Evolutionary conservation across 2,113 vertebrate species (phyloP), one percentile per base, ranked within the genome.

Genomic region (Cairina moschata): DNA sequence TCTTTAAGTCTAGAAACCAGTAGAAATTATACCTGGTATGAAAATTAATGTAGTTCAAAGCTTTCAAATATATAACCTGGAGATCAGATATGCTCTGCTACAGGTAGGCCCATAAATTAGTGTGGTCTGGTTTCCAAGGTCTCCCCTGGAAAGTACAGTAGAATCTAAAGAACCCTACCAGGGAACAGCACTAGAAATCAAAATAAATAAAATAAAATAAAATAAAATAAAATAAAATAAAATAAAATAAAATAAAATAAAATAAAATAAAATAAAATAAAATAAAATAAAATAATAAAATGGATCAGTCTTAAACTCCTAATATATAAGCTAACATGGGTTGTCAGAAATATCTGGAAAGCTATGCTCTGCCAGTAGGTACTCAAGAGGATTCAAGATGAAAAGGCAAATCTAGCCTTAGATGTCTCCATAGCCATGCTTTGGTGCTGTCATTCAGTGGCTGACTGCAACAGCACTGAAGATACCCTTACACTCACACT

Each of bases 171-270:
- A 88, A 73, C 5, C 13, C 3, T 21, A 42, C 31, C 3, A 3
- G 34, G 18, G 0, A 0, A 50, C 23, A 66, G 9, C 9, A 77
- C n/a, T 7, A 38, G 21, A 25, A 76, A 74, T 40, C 40, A 13
- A 40, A 40, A 40, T 40, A 40, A 32, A 21, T 20, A 62, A 50
- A 12, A 72, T 58, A 71, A 46, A 5, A 29, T 12, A 29, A 54
- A 40, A 40, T 40, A 40, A 40, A 40, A 40, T 40, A 40, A 32
- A 21, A 21, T 20, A 62, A 50, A 12, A 72, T 58, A 71, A 46
- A 5, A 29, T 12, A 29, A 54, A 40, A 40, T 40, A 40, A 40
- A 40, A 40, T 40, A 40, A 40, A 40, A 40, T 40, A 40, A 40
- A 40, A 40, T 40, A 40, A 40, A 40, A 40, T 40, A 40, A 44